These are phyloP conservation scores for Caenorhabditis uteleia DNA, from an alignment of 2,888 invertebrate genomes.

Conservation along the genomic window DNA sequence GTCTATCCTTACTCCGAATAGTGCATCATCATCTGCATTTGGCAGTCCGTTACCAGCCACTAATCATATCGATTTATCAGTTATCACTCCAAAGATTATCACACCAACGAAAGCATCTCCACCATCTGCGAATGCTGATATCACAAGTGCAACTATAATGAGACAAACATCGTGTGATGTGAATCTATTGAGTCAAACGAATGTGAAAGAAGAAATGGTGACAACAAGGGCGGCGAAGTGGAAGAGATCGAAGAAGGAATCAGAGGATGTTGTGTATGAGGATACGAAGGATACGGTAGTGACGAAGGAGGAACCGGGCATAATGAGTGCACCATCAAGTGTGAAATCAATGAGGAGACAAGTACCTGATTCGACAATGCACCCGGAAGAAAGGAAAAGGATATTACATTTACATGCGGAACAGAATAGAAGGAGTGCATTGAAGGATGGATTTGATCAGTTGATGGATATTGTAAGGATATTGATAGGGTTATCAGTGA, in stretches of 20 bases:
- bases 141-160: neutral
- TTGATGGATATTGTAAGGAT: constrained; percentile 62
- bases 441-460: constrained; percentile 69
- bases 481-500: too few species aligned
- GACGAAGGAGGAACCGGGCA: constrained; percentile 29
- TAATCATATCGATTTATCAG: too few species aligned
- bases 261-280: neutral
- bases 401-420: constrained; percentile 69
- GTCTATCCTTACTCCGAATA: too few species aligned
- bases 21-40: neutral
- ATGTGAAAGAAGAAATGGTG: neutral
- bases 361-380: constrained; percentile 64
- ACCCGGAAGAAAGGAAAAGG: constrained; percentile 67
- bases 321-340: constrained; percentile 46
- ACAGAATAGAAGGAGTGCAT: constrained; percentile 65
- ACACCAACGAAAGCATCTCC: neutral
- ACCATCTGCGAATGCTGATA: neutral
- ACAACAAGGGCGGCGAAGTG: neutral
- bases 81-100: too few species aligned
- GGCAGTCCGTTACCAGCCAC: neutral
- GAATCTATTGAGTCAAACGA: neutral
- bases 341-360: constrained; percentile 39
- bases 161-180: constrained; percentile 3
- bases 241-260: neutral
- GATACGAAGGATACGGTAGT: constrained; percentile 1